Evolutionary conservation across 2,888 invertebrate species (phyloP).

Genomic region (Galeruca laticollis): DNA sequence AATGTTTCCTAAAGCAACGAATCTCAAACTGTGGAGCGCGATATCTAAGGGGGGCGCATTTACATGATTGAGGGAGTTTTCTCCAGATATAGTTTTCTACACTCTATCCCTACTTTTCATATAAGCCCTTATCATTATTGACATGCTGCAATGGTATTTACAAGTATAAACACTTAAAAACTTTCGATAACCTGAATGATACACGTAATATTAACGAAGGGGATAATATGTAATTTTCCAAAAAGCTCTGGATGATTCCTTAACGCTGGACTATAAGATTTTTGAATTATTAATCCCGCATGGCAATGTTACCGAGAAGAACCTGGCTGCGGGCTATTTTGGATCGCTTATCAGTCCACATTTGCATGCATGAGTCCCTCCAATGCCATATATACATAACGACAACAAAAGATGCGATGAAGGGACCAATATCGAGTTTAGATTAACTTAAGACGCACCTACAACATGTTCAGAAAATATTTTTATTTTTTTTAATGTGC

Average conservation of each 20-base stretch:
- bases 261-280: slow-evolving; percentile 8
- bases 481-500: slow-evolving; percentile 33
- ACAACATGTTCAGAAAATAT: slow-evolving; percentile 41
- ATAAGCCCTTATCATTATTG: too few species aligned
- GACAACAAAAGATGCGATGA: slow-evolving; percentile 46
- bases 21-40: too few species aligned
- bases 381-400: slow-evolving; percentile 33
- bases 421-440: slow-evolving; percentile 46
- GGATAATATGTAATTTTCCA: not conserved
- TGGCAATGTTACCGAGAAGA: slow-evolving; percentile 24
- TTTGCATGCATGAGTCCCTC: slow-evolving; percentile 49
- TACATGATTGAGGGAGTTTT: too few species aligned
- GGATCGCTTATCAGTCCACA: slow-evolving; percentile 46
- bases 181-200: too few species aligned
- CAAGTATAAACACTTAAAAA: too few species aligned
- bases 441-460: slow-evolving; percentile 40
- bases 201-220: not conserved
- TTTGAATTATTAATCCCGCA: slow-evolving; percentile 23
- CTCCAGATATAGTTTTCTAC: too few species aligned
- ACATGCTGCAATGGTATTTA: too few species aligned
- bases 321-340: slow-evolving; percentile 40
- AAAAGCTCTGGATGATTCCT: not conserved
- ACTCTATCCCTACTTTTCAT: too few species aligned
- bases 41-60: too few species aligned
- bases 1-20: too few species aligned